A percentile compares a stretch with the other conserved stretches of the same genome.
Evolutionary conservation across 2,888 invertebrate species (phyloP).

Genomic region (Leptopilina myrica): DNA sequence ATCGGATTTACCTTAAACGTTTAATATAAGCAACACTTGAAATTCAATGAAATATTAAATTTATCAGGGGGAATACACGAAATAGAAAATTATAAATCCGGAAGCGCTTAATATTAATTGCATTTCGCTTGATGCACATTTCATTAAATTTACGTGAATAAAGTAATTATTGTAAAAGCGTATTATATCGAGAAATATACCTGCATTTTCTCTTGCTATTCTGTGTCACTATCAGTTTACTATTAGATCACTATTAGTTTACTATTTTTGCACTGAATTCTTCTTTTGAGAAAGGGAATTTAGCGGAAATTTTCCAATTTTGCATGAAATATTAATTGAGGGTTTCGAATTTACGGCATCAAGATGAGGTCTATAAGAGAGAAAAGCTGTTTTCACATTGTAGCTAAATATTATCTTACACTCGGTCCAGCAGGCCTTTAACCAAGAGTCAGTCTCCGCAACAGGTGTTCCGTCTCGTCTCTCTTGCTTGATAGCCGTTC

Average conservation of each 20-base stretch:
- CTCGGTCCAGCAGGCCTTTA: constrained; percentile 48
- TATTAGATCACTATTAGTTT: too few relatives aligned
- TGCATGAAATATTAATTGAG: too few relatives aligned
- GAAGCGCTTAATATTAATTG: not conserved
- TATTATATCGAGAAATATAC: too few relatives aligned
- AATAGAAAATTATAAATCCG: not conserved
- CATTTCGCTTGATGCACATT: not conserved
- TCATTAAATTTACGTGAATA: not conserved
- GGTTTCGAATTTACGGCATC: not conserved
- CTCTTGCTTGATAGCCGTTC: constrained; percentile 33
- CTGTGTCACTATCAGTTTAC: too few relatives aligned
- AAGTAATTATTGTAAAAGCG: not conserved
- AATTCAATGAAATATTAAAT: constrained; percentile 10
- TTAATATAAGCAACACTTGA: not conserved
- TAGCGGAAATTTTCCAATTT: too few relatives aligned
- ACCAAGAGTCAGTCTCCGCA: constrained; percentile 65
- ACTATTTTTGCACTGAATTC: too few relatives aligned
- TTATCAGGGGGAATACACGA: not conserved
- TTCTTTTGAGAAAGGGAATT: too few relatives aligned
- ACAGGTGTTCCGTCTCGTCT: constrained; percentile 68
- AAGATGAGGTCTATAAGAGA: not conserved
- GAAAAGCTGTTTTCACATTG: not conserved
- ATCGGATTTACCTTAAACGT: constrained; percentile 19
- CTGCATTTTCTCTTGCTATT: too few relatives aligned
- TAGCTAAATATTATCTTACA: constrained; percentile 39